Evolutionary conservation across 2,888 invertebrate genomes (phyloP), one percentile per base, ranked within the genome.

Genomic region (Cetonia aurata): DNA sequence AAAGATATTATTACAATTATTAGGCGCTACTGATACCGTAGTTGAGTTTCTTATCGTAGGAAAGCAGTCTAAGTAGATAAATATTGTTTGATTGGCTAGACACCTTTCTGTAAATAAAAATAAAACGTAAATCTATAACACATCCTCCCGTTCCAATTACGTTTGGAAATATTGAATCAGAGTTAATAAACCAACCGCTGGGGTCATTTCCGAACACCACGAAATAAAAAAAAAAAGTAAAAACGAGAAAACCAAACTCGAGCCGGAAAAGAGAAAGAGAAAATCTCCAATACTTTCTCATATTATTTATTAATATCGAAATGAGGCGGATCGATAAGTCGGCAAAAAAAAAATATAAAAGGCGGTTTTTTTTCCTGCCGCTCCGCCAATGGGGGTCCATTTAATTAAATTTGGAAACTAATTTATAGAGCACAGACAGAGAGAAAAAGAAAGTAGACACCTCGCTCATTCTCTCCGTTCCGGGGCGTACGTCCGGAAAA

Each of bases 381-480:
- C 25, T 33, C 50, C 52, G 37, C 50, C 57, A 57, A 42, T 50
- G 68, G 66, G 50, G 73, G 72, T 73, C 70, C 74, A 71, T 76
- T 76, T 76, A 76, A 76, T 76, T 76, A 76, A 76, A 76, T 76
- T 75, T 70, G 62, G 74, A 76, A 76, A 76, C 76, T 76, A 75
- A 76, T 76, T 75, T 76, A 76, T 75, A 75, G 76, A 66, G 48
- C 15, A 37, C 13, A 53, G 41, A 70, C 71, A 71, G 15, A 56
- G 41, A 41, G 56, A 37, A 41, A 56, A 41, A 15, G 56, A 41
- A 37, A 56, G 25, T 10, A 25, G 25, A 25, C 25, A 25, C 25
- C 25, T 25, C 25, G 1, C 25, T 25, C 25, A 4, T 25, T 19
- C 50, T 15, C 44, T 44, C 25, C 59, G 44, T 59, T 19, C 17